These are phyloP conservation scores for Serripes groenlandicus DNA, from an alignment of 2,888 invertebrate genomes.

Conservation along the genomic window DNA sequence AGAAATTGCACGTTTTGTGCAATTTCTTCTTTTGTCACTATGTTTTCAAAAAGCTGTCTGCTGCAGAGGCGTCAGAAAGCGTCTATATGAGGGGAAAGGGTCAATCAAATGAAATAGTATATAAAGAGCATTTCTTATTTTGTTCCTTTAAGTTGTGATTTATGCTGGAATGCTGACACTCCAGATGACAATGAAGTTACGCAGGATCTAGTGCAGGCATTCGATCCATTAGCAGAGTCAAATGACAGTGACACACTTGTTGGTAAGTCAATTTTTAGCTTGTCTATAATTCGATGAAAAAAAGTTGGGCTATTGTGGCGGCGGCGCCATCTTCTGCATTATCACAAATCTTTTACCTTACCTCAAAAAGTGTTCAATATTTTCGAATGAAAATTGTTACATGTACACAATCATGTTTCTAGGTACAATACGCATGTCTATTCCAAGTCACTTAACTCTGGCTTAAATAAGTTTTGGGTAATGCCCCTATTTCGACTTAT, in stretches of 20 bases:
- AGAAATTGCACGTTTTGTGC: no score
- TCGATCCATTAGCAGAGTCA: constrained; percentile 79
- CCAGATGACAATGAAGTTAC: constrained; percentile 68
- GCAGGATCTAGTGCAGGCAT: constrained; percentile 79
- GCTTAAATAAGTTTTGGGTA: no score
- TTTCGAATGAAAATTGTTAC: no score
- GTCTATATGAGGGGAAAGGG: not conserved
- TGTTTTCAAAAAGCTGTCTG: not conserved
- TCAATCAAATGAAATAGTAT: not conserved
- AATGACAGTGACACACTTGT: constrained; percentile 80
- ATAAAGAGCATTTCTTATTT: not conserved
- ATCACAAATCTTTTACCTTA: no score
- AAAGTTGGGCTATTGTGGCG: no score
- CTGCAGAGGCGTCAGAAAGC: not conserved
- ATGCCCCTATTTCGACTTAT: no score
- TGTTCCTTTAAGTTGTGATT: constrained; percentile 61
- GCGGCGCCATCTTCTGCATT: no score
- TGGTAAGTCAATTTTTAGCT: constrained; percentile 73
- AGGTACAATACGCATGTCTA: no score
- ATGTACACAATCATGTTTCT: no score
- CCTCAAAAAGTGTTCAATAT: no score
- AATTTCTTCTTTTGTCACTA: not conserved
- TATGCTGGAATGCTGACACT: constrained; percentile 64
- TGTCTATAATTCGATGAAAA: no score
- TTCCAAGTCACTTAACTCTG: no score